Evolutionary conservation across 2,888 invertebrate species (phyloP).

Genomic region (Trachelus troglodyta): DNA sequence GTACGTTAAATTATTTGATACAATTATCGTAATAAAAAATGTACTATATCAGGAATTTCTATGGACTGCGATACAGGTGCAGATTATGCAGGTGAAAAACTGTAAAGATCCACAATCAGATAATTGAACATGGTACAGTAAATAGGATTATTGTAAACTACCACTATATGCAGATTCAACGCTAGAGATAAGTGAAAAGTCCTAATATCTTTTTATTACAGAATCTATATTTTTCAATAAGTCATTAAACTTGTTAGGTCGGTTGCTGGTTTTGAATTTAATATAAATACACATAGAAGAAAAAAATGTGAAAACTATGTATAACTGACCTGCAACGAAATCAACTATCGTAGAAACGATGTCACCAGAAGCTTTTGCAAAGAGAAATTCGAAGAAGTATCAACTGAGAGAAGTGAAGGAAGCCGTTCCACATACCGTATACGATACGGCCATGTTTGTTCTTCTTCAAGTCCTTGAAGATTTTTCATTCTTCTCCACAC

Average conservation of each 20-base stretch:
- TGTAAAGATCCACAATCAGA: not conserved
- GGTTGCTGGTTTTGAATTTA: too few species aligned
- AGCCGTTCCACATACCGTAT: not conserved
- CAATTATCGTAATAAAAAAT: not conserved
- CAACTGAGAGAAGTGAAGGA: not conserved
- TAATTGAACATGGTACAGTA: not conserved
- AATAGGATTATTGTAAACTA: not conserved
- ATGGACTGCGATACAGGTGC: not conserved
- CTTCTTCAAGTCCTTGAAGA: constrained; percentile 1
- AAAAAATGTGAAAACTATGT: not conserved
- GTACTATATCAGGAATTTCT: not conserved
- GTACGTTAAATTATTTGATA: not conserved
- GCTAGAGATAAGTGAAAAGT: not conserved
- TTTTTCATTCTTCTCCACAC: not conserved
- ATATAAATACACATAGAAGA: not conserved
- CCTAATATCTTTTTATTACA: not conserved
- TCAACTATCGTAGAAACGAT: not conserved
- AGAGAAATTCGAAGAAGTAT: not conserved
- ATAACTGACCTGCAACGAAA: not conserved
- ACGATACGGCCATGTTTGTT: not conserved
- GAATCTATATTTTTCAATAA: not conserved
- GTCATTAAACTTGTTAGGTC: too few species aligned
- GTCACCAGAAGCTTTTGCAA: not conserved
- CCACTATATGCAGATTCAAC: not conserved
- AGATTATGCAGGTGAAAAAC: not conserved